phyloP scores from a whole-genome alignment of 2,113 vertebrate species.

The Monarcha castaneiventris region DNA sequence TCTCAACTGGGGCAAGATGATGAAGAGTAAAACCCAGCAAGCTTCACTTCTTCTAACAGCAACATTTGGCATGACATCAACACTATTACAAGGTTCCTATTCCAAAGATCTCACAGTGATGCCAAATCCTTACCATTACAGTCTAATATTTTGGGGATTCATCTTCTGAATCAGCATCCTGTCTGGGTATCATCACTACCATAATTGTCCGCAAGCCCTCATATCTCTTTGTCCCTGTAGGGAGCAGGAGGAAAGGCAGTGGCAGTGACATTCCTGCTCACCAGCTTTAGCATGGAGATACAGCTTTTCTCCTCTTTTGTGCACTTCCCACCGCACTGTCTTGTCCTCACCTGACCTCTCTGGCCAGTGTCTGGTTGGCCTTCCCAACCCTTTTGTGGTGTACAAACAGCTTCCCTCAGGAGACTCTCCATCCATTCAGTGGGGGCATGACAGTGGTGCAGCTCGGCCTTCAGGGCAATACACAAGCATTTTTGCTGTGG shows the following conservation, averaged over 20 bases:
- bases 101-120: neutral
- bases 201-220: neutral
- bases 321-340: neutral
- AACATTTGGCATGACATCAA: neutral
- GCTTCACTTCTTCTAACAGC: neutral
- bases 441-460: neutral
- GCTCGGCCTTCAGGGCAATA: neutral
- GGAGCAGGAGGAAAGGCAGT: neutral
- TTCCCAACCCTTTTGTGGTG: neutral
- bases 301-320: neutral
- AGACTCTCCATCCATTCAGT: neutral
- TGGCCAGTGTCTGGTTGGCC: neutral
- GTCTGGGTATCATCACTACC: neutral
- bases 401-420: neutral
- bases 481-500: neutral
- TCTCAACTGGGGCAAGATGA: neutral
- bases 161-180: neutral
- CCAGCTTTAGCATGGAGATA: neutral
- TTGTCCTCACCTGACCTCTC: fast-evolving
- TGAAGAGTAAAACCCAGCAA: neutral
- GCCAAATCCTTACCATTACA: neutral
- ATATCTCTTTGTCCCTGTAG: fast-evolving
- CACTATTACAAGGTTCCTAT: neutral
- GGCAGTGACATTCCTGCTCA: neutral
- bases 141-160: neutral